Conservation (phyloP, 2,113 vertebrate genomes). For the Cochlearius cochlearius region DNA sequence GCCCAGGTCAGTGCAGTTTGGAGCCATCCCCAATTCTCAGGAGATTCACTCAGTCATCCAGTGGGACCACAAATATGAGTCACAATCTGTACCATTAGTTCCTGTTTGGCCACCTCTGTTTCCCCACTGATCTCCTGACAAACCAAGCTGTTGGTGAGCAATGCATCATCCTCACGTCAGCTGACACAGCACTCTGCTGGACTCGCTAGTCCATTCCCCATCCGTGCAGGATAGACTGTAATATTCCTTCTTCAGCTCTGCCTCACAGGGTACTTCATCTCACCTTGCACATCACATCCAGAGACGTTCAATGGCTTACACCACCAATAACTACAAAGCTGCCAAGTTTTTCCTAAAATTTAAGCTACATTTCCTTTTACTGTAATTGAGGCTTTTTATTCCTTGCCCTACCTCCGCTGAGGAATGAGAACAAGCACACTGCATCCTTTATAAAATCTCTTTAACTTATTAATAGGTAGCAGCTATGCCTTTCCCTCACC, state of each 20-base stretch:
- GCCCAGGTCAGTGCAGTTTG: not conserved
- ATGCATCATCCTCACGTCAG: not conserved
- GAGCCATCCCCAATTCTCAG: not conserved
- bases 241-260: not conserved
- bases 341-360: not conserved
- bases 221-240: not conserved
- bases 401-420: not conserved
- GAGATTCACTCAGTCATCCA: not conserved
- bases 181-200: not conserved
- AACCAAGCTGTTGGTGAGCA: not conserved
- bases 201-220: not conserved
- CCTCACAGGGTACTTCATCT: not conserved
- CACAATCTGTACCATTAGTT: not conserved
- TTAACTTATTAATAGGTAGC: not conserved
- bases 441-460: not conserved
- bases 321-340: not conserved
- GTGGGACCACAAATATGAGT: not conserved
- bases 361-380: not conserved
- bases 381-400: not conserved
- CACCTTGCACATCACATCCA: not conserved
- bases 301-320: not conserved
- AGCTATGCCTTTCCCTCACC: not conserved
- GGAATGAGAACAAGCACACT: not conserved
- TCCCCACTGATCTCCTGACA: not conserved
- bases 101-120: not conserved